These are phyloP conservation scores for Sepiola atlantica DNA, from an alignment of 2,888 invertebrate species.

Conservation along the genomic window DNA sequence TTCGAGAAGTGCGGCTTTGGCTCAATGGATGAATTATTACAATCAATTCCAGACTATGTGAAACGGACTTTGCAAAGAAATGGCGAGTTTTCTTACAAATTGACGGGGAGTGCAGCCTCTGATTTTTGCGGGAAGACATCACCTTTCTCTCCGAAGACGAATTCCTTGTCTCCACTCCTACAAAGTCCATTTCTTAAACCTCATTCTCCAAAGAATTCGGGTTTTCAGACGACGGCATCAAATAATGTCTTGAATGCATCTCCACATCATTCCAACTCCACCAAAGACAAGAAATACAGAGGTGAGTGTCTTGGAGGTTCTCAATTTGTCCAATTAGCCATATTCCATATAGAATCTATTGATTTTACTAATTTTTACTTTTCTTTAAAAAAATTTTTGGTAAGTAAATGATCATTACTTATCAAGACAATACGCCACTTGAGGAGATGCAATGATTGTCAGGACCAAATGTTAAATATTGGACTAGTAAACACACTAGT, in stretches of 20 bases:
- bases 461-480: too few relatives aligned
- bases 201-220: not conserved
- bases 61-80: constrained; percentile 10
- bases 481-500: too few relatives aligned
- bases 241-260: not conserved
- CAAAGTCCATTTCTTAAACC: not conserved
- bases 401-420: too few relatives aligned
- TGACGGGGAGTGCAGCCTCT: not conserved
- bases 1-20: constrained; percentile 38
- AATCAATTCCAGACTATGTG: constrained; percentile 15
- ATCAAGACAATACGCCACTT: too few relatives aligned
- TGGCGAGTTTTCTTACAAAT: not conserved
- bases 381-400: not conserved
- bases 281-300: not conserved
- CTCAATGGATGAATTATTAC: not conserved
- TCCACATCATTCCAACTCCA: not conserved
- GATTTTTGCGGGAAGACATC: not conserved
- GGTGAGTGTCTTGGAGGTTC: not conserved
- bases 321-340: too few relatives aligned
- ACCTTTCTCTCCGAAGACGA: not conserved
- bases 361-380: too few relatives aligned
- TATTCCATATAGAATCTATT: too few relatives aligned
- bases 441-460: too few relatives aligned
- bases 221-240: not conserved
- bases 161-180: not conserved